These are phyloP conservation scores for Rhyacophila brunnea DNA, from an alignment of 1,140 invertebrate species.

Conservation along the genomic window DNA sequence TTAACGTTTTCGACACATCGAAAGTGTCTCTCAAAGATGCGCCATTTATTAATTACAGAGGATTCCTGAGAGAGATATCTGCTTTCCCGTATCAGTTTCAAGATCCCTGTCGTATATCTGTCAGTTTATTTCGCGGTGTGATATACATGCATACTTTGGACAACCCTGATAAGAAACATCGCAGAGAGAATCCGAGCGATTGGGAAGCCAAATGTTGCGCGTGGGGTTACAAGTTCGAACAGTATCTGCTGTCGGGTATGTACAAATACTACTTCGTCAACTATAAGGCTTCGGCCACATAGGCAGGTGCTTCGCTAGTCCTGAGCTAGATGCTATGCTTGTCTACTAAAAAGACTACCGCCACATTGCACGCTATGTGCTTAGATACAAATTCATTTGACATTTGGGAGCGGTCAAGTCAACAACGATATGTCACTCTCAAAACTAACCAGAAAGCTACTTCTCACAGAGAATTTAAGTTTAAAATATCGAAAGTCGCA, in stretches of 20 bases:
- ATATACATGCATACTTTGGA: conserved; percentile 71
- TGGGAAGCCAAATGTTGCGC: conserved; percentile 58
- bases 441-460: too few species aligned
- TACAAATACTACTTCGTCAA: too few species aligned
- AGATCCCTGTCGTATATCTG: conserved; percentile 65
- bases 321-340: too few species aligned
- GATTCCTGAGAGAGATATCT: conserved; percentile 66
- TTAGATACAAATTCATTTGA: too few species aligned
- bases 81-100: conserved; percentile 65
- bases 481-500: too few species aligned
- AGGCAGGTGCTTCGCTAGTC: too few species aligned
- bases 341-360: too few species aligned
- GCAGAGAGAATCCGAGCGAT: conserved; percentile 47
- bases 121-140: conserved; percentile 62
- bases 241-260: conserved; percentile 66
- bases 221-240: conserved; percentile 85
- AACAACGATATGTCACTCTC: too few species aligned
- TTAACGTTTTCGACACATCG: conserved; percentile 1
- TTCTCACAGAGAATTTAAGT: too few species aligned
- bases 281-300: too few species aligned
- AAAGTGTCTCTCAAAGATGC: conserved; percentile 42
- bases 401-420: too few species aligned
- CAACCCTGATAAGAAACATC: conserved; percentile 56
- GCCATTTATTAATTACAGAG: conserved; percentile 70
- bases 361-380: too few species aligned